Evolutionary conservation across 2,113 vertebrate species (phyloP), one percentile per base, ranked within the genome.

Genomic region (Pavo muticus): DNA sequence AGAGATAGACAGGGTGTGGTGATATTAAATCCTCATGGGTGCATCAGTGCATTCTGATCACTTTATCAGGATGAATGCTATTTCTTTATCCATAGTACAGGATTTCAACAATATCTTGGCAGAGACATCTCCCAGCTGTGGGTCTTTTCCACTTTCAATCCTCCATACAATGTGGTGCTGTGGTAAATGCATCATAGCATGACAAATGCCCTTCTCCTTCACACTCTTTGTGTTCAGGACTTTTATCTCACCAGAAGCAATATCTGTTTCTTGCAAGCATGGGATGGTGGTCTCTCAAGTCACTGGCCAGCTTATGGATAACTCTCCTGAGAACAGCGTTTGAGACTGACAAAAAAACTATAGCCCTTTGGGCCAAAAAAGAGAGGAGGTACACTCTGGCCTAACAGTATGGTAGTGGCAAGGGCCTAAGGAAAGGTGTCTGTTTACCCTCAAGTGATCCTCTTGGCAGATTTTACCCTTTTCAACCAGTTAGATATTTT

Each of bases 201-300:
- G 32, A 54, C 18, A 89, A 65, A 72, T n/a, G 14, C 12, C 39
- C 60, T 76, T 86, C 72, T 83, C 45, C 57, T 44, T 37, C 32
- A 32, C 0, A 0, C 21, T 74, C 23, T 69, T 75, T 72, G 29
- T 1, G 1, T 10, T 64, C 35, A n/a, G 39, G 56, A 35, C 50
- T 90, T 85, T 50, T 56, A n/a, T 40, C 45, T 80, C 37, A 44
- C n/a, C 48, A 76, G n/a, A 91, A 85, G 47, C 29, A 68, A 4
- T 52, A 73, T 10, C 44, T 57, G 2, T 23, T 20, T 56, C 39
- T 71, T 50, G 50, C 30, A 64, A 9, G 17, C 5, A 9, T 39
- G 57, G 44, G 7, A 37, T 71, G 8, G 9, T 24, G 80, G 27
- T 70, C 42, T 23, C 11, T 44, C 59, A 47, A 40, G 42, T 30